Base-by-base conservation (phyloP, 1,140 invertebrate genomes). In the Bradynema listronoti region DNA sequence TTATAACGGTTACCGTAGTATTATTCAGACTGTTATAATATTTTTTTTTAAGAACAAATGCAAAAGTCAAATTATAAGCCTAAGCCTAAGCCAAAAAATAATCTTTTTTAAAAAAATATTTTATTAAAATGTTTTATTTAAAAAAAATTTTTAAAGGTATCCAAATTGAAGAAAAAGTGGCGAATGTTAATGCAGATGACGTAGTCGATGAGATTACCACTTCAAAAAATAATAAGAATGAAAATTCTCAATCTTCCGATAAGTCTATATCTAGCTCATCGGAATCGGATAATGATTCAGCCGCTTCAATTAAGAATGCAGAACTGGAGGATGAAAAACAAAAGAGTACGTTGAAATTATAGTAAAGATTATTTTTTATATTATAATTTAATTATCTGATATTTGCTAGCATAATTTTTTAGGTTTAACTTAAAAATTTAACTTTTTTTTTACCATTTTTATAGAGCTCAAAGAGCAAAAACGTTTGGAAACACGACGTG, bases 391-490 rank as follows among this genome's bases (percentile, higher is more conserved):
- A 1, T 33, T 36, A 2, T 58, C n/a, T 0, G 22, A 32, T 30
- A 22, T 49, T 52, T 52, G n/a, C 25, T 49, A 34, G 19, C 14
- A 53, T 25, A 33, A 11, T 25, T 39, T 25, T 7, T 47, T 47
- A n/a, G n/a, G 7, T 22, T 29, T 7, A 53, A 9, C 55, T 0
- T 2, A 14, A 6, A 39, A 25, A 25, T 49, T 14, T 22, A 2
- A 0, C 22, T 49, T 27, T 11, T 3, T 4, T 4, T 29, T 11
- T 56, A 41, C 1, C 0, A 14, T 65, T 68, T 32, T 41, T 68
- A 65, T 30, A 68, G 32, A 29, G 11, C 42, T 43, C 3, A 43
- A 47, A 24, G 65, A 66, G 11, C 61, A 66, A 27, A 19, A 46
- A 16, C 61, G 66, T n/a, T n/a, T n/a, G 11, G 57, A 55, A 42